A percentile compares a stretch with the other conserved stretches of the same genome.
Evolutionary conservation across 1,140 invertebrate genomes (phyloP).

Genomic region (Uloborus diversus): DNA sequence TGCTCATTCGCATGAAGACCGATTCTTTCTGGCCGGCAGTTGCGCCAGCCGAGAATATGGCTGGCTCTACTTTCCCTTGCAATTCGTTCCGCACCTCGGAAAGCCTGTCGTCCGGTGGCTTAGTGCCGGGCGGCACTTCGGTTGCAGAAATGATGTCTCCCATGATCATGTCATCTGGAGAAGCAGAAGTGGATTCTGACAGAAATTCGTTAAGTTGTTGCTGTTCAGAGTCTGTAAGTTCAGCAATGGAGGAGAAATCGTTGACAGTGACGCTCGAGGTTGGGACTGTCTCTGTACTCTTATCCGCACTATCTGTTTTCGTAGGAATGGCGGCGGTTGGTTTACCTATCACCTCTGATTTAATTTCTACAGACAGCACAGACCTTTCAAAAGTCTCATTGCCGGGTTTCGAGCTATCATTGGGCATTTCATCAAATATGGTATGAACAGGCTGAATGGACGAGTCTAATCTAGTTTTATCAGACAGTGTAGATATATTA

Average conservation of each 20-base stretch:
- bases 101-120: conserved; percentile 72
- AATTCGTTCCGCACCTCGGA: conserved; percentile 59
- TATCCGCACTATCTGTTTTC: neutral
- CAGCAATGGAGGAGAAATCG: neutral
- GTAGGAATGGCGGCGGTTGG: neutral
- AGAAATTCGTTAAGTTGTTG: conserved; percentile 26
- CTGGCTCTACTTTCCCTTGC: conserved; percentile 41
- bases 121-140: neutral
- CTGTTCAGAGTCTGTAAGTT: conserved; percentile 19
- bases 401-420: neutral
- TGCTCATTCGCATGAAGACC: conserved; percentile 92
- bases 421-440: neutral
- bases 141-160: neutral
- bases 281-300: conserved; percentile 8
- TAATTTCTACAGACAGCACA: neutral
- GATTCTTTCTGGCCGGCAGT: conserved; percentile 85
- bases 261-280: neutral
- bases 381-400: neutral
- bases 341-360: neutral
- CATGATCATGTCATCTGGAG: neutral
- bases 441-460: conserved; percentile 9
- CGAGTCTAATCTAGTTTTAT: neutral
- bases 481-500: neutral
- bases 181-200: conserved; percentile 1
- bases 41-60: conserved; percentile 25